Evolutionary conservation across 1,140 invertebrate species (phyloP).

Genomic region (Tetramorium parvispinum): DNA sequence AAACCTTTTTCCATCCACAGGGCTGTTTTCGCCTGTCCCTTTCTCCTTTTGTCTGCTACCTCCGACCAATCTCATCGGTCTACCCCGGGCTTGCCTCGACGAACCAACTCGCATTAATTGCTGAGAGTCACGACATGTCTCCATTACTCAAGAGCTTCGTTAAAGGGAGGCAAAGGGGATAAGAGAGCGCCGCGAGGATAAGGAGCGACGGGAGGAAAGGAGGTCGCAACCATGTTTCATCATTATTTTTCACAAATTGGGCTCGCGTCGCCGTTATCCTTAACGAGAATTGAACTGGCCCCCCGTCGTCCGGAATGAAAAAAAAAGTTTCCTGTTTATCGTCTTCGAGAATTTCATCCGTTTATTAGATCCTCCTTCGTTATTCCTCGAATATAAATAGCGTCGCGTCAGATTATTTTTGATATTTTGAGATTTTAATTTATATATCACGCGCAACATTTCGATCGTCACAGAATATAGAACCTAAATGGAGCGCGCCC

Average conservation of each 20-base stretch:
- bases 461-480: conserved; percentile 28
- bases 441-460: neutral
- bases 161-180: conserved; percentile 63
- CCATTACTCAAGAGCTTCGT: conserved; percentile 75
- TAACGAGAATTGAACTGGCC: conserved; percentile 53
- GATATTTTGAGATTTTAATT: neutral
- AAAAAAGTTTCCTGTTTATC: neutral
- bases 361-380: neutral
- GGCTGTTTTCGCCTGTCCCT: conserved; percentile 18
- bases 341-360: neutral
- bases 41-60: conserved; percentile 47
- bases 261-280: conserved; percentile 4
- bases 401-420: neutral
- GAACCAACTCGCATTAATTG: conserved; percentile 74
- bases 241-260: conserved; percentile 69
- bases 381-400: neutral
- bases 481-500: conserved; percentile 12
- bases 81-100: conserved; percentile 38
- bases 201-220: conserved; percentile 13
- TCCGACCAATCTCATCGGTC: conserved; percentile 49
- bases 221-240: conserved; percentile 47
- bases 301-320: neutral
- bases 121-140: conserved; percentile 74
- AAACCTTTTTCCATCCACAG: conserved; percentile 12
- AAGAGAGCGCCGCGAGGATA: conserved; percentile 30